phyloP scores from a whole-genome alignment of 2,113 vertebrate genomes.

The Callopanchax toddi region DNA sequence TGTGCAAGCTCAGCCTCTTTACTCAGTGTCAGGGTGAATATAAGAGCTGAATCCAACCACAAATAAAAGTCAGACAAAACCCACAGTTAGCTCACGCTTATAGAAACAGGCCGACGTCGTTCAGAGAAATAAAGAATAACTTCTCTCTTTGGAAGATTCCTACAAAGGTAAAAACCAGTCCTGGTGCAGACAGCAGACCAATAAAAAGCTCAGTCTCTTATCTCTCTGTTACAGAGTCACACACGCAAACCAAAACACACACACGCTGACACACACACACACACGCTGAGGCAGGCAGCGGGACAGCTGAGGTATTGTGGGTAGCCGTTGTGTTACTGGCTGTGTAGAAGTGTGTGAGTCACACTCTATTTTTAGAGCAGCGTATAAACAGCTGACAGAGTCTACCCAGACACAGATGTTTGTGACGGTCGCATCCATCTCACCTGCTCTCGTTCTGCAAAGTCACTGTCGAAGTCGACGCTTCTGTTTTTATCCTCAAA shows the following conservation, averaged over 20 bases:
- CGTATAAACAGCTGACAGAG: conserved; percentile 62
- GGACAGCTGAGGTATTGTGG: conserved; percentile 75
- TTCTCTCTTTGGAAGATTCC: conserved; percentile 4
- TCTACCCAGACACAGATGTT: conserved; percentile 69
- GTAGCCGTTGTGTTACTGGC: conserved; percentile 63
- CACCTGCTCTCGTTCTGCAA: conserved; percentile 51
- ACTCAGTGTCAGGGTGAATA: not conserved
- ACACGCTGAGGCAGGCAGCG: conserved; percentile 43
- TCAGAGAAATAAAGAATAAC: conserved; percentile 14
- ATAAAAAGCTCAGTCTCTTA: conserved; percentile 5
- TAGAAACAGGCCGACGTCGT: conserved; percentile 29
- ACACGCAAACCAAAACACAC: conserved; percentile 48
- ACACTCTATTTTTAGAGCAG: conserved; percentile 73
- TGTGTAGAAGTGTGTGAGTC: conserved; percentile 67
- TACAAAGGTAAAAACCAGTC: too few species aligned
- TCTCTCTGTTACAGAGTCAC: conserved; percentile 42
- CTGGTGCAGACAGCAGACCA: too few species aligned
- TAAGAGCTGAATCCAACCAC: conserved; percentile 12
- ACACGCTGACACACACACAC: conserved; percentile 17
- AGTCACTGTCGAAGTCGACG: not conserved
- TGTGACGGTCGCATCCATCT: conserved; percentile 23
- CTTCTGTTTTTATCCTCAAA: not conserved
- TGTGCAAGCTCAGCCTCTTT: not conserved
- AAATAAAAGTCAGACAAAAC: conserved; percentile 7
- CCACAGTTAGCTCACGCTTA: conserved; percentile 21